Evolutionary conservation across 2,888 invertebrate genomes (phyloP), one percentile per base, ranked within the genome.

Genomic region (Vanessa cardui): DNA sequence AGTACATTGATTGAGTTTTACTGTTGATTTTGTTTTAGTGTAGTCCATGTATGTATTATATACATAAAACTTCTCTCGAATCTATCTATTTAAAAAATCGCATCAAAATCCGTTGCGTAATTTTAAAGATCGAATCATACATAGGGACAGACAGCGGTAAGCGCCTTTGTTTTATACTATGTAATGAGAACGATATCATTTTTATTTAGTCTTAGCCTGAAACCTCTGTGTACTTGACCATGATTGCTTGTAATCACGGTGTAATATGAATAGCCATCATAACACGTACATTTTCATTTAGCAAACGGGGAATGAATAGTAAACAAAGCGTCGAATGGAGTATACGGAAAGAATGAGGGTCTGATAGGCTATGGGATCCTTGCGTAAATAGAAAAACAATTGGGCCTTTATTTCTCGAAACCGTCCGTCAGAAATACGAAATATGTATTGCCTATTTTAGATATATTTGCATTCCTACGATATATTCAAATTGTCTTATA

Each of bases 351-450:
- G 58, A 69, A 65, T 58, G 52, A 65, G 45, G 68, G 65, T 62
- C 58, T 58, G 64, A 68, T 68, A 20, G 61, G 50, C 59, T 63
- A n/a, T 59, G 31, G 21, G 58, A 58, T 64, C 64, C 64, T 50
- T 68, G 58, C 56, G 65, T 61, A 70, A 67, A 73, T 67, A 67
- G 66, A 68, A 69, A 72, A 70, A 66, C 65, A 73, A 70, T 67
- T 62, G 62, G 31, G 58, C 47, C 56, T 68, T 70, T 69, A 74
- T 64, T 64, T 64, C 26, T 49, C 54, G 47, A 64, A 62, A 26
- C 20, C 49, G 20, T 61, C 60, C 26, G 47, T 64, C 39, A 33
- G 49, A 44, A 33, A 59, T 52, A 63, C 59, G 63, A 56, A 56
- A 54, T 49, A 61, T 39, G 8, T 58, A 62, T 66, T 58, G 62